phyloP scores from a whole-genome alignment of 1,140 invertebrate genomes.

The Hetaerina americana region DNA sequence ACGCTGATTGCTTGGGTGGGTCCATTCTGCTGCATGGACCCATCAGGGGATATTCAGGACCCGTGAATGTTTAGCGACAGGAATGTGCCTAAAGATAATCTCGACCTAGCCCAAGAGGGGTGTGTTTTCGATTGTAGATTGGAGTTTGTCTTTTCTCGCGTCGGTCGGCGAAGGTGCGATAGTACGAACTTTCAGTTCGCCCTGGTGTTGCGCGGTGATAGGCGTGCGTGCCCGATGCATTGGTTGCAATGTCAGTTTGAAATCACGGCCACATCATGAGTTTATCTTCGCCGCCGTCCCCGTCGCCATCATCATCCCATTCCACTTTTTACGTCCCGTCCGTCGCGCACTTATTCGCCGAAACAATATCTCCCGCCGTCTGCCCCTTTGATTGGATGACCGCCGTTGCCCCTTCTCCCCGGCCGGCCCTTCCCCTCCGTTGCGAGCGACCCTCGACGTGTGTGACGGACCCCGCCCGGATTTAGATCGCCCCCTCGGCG shows the following conservation, averaged over 20 bases:
- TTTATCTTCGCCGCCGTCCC: neutral
- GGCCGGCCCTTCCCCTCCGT: too few species aligned
- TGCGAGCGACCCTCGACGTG: neutral
- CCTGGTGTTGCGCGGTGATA: neutral
- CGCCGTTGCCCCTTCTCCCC: too few species aligned
- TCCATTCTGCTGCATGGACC: too few species aligned
- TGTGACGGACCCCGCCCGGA: neutral
- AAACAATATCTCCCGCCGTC: neutral
- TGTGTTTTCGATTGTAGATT: too few species aligned
- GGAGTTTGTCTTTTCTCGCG: too few species aligned
- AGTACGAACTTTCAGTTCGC: neutral
- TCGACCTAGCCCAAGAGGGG: too few species aligned
- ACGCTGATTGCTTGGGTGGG: too few species aligned
- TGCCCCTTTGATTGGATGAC: neutral
- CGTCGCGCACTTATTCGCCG: neutral
- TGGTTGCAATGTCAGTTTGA: neutral
- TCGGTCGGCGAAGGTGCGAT: neutral
- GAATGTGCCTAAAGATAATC: too few species aligned
- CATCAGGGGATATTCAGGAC: too few species aligned
- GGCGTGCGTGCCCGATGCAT: neutral
- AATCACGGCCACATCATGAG: neutral
- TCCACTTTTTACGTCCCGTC: neutral
- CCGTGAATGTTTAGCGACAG: too few species aligned
- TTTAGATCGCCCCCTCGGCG: too few species aligned
- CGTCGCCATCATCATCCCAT: neutral